These are phyloP conservation scores for Struthidea cinerea DNA, from an alignment of 2,113 vertebrate genomes.

Conservation along the genomic window DNA sequence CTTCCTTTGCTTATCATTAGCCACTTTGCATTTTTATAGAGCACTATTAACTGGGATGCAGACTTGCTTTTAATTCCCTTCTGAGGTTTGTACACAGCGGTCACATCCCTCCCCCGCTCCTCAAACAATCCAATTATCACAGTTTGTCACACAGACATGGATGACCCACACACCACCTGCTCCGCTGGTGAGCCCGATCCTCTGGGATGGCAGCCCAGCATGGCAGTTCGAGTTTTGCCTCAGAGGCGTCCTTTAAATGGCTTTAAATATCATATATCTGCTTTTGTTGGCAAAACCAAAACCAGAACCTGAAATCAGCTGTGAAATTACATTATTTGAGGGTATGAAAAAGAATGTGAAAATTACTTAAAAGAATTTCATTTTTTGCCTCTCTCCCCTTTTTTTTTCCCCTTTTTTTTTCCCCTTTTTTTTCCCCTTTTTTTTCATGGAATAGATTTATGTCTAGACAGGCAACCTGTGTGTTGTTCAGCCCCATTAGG, in stretches of 20 bases:
- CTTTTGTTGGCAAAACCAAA: neutral
- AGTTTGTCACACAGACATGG: conserved; percentile 15
- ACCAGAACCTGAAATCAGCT: neutral
- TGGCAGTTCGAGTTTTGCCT: neutral
- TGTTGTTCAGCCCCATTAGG: neutral
- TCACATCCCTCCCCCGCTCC: neutral
- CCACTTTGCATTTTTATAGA: conserved; percentile 40
- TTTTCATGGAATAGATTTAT: neutral
- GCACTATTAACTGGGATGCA: neutral
- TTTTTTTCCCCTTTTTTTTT: rapidly evolving
- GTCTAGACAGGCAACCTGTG: neutral
- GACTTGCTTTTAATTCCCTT: conserved; percentile 35
- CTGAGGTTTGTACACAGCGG: neutral
- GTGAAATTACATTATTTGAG: conserved; percentile 43
- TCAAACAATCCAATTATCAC: conserved; percentile 52
- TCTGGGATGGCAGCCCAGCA: neutral
- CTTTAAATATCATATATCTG: neutral
- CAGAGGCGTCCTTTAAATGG: neutral
- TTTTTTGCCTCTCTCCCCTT: neutral
- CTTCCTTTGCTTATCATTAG: conserved; percentile 30
- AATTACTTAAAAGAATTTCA: neutral
- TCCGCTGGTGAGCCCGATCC: neutral
- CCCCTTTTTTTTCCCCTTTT: rapidly evolving
- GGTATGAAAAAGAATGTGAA: neutral
- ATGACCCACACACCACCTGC: conserved; percentile 20